Percentiles rank a stretch among this genome's conserved stretches.
Conservation (phyloP, 2,797 vertebrate genomes). For the Eulemur mongoz region DNA sequence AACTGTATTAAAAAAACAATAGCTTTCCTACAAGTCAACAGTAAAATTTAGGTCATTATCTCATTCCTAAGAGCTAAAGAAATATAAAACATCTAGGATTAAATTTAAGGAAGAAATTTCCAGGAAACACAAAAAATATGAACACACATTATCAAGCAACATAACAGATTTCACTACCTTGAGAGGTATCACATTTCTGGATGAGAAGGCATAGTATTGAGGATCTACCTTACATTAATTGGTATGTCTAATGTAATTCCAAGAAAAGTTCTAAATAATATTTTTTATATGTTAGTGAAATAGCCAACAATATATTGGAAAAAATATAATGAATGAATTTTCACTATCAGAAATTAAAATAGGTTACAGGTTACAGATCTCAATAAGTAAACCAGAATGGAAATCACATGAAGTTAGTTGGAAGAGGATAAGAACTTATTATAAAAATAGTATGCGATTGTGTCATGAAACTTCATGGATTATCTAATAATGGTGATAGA, state of each 20-base stretch:
- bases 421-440: not conserved
- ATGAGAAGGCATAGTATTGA: not conserved
- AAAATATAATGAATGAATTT: not conserved
- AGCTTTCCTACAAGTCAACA: not conserved
- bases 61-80: not conserved
- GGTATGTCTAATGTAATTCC: not conserved
- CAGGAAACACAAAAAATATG: not conserved
- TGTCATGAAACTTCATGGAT: not conserved
- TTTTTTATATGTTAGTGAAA: constrained; percentile 11
- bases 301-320: not conserved
- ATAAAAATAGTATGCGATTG: not conserved
- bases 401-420: not conserved
- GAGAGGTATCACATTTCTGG: not conserved
- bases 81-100: not conserved
- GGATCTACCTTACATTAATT: not conserved
- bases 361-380: not conserved
- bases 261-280: not conserved
- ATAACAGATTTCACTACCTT: not conserved
- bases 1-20: not conserved
- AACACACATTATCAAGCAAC: not conserved
- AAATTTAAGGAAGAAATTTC: not conserved
- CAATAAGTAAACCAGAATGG: not conserved
- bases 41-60: not conserved
- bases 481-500: not conserved
- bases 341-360: not conserved